Evolutionary conservation across 2,888 invertebrate species (phyloP).

Genomic region (Ormyrus thymus): DNA sequence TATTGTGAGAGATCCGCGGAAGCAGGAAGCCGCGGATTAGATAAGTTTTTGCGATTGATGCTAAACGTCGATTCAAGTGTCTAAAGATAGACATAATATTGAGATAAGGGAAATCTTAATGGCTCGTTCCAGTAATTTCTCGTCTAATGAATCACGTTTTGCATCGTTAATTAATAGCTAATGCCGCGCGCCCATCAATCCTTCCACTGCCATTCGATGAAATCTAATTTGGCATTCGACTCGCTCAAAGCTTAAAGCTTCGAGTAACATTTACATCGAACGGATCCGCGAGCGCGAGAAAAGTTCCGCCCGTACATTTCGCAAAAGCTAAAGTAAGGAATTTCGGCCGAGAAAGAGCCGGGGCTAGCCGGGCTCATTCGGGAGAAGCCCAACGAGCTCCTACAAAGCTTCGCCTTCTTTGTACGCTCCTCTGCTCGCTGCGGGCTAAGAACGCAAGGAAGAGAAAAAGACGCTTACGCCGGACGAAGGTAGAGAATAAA

Average conservation of each 20-base stretch:
- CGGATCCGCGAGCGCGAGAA: not conserved
- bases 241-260: too few relatives aligned
- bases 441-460: constrained; percentile 1
- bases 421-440: not conserved
- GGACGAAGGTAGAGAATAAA: not conserved
- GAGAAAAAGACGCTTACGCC: not conserved
- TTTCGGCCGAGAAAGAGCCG: not conserved
- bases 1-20: constrained; percentile 18
- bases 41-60: not conserved
- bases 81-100: constrained; percentile 41
- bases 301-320: not conserved
- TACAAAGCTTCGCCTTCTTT: not conserved
- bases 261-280: too few relatives aligned
- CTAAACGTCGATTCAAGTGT: constrained; percentile 11
- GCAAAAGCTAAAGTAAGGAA: constrained; percentile 11
- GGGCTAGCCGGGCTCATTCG: not conserved
- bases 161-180: constrained; percentile 46
- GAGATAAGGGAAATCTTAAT: constrained; percentile 48
- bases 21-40: constrained; percentile 17
- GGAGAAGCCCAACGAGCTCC: not conserved
- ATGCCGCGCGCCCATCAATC: not conserved
- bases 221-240: too few relatives aligned
- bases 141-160: constrained; percentile 47
- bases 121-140: constrained; percentile 47
- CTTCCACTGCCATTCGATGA: too few relatives aligned